Evolutionary conservation across 2,113 vertebrate species (phyloP), one percentile per base, ranked within the genome.

Genomic region (Phalacrocorax carbo): DNA sequence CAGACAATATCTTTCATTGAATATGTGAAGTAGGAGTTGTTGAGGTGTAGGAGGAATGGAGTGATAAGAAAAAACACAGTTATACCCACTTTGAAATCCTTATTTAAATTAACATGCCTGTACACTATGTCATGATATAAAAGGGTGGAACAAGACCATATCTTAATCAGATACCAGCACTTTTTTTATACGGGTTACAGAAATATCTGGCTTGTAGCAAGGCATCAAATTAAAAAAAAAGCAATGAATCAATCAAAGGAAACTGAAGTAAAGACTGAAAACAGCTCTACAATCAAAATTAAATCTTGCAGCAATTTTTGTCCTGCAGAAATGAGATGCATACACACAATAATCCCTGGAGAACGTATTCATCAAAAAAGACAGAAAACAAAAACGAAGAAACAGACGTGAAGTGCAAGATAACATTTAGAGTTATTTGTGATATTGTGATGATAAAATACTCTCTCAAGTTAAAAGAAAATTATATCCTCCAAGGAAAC

Each of bases 391-490:
- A 88, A 91, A 96, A 68, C 62, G 88, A 94, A 87, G 57, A 92
- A 84, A 65, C 22, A 96, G 72, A 91, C n/a, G 1, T 84, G n/a
- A 88, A 96, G 42, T 32, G 57, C 5, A 17, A 96, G 91, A 94
- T 86, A 96, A 93, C 55, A 92, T 73, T 96, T 92, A 86, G 66
- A 95, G 71, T 88, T 82, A 94, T 90, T 91, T 91, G n/a, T 11
- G 55, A 87, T 88, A 66, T 34, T 82, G 54, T 73, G 9, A 77
- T 58, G 60, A 72, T 64, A 94, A 97, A 95, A 86, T 84, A 90
- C 36, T 79, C 69, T 88, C 60, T 57, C 42, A 62, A 73, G 61
- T 94, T 94, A 90, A 94, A 94, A 96, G 57, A 42, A 95, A 96
- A 85, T 71, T 83, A 66, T 52, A 91, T 75, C 55, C 92, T 96